These are phyloP conservation scores for Exocentrus adspersus DNA, from an alignment of 2,888 invertebrate species.

Conservation along the genomic window DNA sequence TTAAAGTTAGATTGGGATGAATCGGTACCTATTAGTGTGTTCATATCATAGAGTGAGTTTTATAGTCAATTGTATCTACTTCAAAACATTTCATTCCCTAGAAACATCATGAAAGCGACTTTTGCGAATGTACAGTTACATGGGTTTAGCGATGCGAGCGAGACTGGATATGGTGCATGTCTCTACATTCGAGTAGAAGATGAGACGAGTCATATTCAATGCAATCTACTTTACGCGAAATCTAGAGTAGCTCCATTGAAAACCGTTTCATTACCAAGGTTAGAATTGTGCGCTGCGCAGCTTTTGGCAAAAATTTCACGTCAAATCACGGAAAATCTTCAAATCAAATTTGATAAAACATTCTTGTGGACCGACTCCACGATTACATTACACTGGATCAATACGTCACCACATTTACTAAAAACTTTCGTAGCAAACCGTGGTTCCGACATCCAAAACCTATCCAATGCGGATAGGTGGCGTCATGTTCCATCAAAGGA, in stretches of 20 bases:
- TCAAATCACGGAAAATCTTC: not conserved
- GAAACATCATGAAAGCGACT: not conserved
- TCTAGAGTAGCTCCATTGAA: not conserved
- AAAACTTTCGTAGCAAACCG: constrained; percentile 40
- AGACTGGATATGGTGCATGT: not conserved
- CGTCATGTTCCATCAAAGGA: constrained; percentile 32
- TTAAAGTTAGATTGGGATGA: not conserved
- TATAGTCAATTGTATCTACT: not conserved
- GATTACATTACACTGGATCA: constrained; percentile 39
- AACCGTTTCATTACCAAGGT: not conserved
- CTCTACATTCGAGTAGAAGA: not conserved
- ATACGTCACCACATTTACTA: constrained; percentile 20
- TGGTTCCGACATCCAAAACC: constrained; percentile 38
- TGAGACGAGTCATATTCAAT: not conserved
- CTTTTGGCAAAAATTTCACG: not conserved
- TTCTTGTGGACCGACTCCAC: constrained; percentile 9
- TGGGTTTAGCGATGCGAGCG: not conserved
- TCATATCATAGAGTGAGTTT: not conserved
- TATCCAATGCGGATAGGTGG: constrained; percentile 26
- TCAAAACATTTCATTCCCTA: not conserved
- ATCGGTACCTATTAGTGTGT: not conserved
- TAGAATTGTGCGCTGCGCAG: not conserved
- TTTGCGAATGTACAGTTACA: not conserved
- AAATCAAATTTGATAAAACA: not conserved
- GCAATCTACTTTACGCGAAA: constrained; percentile 22